Evolutionary conservation across 35 echinoderm and acorn worm genomes (phyloP).

Genomic region (Apostichopus californicus): DNA sequence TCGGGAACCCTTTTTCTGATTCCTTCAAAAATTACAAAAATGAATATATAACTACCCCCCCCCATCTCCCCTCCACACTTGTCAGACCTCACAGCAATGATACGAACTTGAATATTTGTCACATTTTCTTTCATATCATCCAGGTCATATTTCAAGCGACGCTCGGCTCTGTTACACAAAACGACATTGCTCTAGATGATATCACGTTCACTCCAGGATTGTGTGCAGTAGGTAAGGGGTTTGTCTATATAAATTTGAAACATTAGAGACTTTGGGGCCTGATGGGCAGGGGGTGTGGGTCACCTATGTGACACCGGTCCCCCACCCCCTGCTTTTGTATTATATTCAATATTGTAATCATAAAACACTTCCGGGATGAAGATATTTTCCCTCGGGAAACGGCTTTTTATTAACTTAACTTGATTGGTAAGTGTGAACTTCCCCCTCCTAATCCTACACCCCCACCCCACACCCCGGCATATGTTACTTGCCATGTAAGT

Average conservation of each 20-base stretch:
- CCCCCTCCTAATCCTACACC: no score
- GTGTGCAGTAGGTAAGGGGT: background rate
- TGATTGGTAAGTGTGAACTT: no score
- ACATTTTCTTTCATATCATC: background rate
- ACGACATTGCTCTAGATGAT: constrained; percentile 9
- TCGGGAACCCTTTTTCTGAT: no score
- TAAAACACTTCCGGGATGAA: background rate
- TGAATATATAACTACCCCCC: background rate
- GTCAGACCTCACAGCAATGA: background rate
- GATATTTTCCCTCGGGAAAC: background rate
- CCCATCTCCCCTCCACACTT: background rate
- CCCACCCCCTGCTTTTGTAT: background rate
- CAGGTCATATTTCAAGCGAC: background rate
- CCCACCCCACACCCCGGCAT: no score
- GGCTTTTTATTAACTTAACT: no score
- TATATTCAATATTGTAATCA: background rate
- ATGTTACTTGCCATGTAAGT: no score
- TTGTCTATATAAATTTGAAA: background rate
- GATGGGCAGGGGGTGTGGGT: background rate
- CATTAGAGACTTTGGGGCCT: background rate
- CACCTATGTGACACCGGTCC: background rate
- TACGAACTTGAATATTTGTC: background rate
- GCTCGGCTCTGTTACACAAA: background rate
- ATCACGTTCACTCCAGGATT: background rate
- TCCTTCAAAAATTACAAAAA: background rate